A percentile compares a stretch with the other conserved stretches of the same genome.
phyloP scores from a whole-genome alignment of 1,140 invertebrate genomes.

The Arctopsyche grandis region DNA sequence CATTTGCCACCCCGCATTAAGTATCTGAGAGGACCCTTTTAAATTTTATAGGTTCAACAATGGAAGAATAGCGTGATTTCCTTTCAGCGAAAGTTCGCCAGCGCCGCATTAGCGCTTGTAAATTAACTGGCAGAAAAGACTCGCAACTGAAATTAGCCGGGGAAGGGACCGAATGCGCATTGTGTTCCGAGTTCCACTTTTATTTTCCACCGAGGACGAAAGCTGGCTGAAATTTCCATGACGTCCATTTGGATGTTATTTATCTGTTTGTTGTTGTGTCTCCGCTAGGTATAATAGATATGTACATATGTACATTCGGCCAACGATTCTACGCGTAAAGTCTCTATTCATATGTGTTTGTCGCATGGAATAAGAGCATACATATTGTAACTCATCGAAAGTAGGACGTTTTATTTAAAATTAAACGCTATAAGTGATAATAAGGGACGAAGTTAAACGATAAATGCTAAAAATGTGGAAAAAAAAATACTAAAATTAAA shows the following conservation, averaged over 20 bases:
- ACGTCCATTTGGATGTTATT: slow-evolving; percentile 28
- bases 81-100: slow-evolving; percentile 15
- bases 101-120: not conserved
- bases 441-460: too few relatives aligned
- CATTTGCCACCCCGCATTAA: slow-evolving; percentile 17
- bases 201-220: not conserved
- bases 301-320: not conserved
- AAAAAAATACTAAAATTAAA: too few relatives aligned
- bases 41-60: slow-evolving; percentile 26
- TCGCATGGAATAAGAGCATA: too few relatives aligned
- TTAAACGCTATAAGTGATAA: too few relatives aligned
- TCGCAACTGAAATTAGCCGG: not conserved
- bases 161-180: not conserved
- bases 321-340: not conserved
- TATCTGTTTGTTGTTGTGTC: slow-evolving; percentile 34
- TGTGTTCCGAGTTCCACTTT: not conserved
- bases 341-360: not conserved
- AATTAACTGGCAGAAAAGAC: slow-evolving; percentile 7
- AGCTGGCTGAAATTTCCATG: slow-evolving; percentile 18
- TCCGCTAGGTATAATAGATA: slow-evolving; percentile 2
- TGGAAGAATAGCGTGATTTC: slow-evolving; percentile 10
- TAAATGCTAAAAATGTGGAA: too few relatives aligned
- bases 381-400: too few relatives aligned
- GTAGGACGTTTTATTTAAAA: too few relatives aligned
- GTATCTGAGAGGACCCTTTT: slow-evolving; percentile 13